Percentiles rank a stretch among this genome's conserved stretches.
Conservation (phyloP, 2,113 vertebrate species). For the Spea bombifrons region DNA sequence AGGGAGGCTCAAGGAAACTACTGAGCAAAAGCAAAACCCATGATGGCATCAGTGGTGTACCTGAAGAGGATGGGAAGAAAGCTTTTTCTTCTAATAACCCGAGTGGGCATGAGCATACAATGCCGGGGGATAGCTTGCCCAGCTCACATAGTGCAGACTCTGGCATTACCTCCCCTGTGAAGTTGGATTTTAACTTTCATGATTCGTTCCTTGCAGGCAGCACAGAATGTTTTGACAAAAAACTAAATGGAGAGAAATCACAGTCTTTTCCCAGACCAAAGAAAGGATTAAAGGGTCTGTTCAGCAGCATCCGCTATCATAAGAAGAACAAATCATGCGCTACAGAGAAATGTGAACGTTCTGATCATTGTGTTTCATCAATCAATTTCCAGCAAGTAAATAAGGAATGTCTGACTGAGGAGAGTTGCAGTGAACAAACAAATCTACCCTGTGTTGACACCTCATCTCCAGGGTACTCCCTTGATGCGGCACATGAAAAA, state of each 20-base stretch:
- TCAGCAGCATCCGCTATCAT: slow-evolving; percentile 87
- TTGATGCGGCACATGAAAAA: neutral
- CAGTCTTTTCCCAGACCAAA: slow-evolving; percentile 73
- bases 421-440: slow-evolving; percentile 54
- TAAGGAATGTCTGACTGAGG: slow-evolving; percentile 41
- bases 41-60: slow-evolving; percentile 74
- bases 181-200: slow-evolving; percentile 50
- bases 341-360: slow-evolving; percentile 65
- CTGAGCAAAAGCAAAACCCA: slow-evolving; percentile 90
- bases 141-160: slow-evolving; percentile 64
- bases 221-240: slow-evolving; percentile 68
- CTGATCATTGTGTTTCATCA: slow-evolving; percentile 44
- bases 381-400: slow-evolving; percentile 53
- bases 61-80: slow-evolving; percentile 56
- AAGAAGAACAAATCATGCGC: slow-evolving; percentile 75
- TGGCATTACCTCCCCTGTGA: slow-evolving; percentile 48
- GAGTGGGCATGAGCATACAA: slow-evolving; percentile 11
- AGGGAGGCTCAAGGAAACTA: slow-evolving; percentile 74
- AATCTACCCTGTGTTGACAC: slow-evolving; percentile 45
- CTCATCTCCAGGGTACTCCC: fast-evolving
- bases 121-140: slow-evolving; percentile 47
- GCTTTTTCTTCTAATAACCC: neutral
- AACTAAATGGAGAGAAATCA: slow-evolving; percentile 63
- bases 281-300: slow-evolving; percentile 85
- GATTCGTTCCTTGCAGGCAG: slow-evolving; percentile 60